Base-by-base conservation (phyloP, 2,888 invertebrate species). In the Spodoptera littoralis region DNA sequence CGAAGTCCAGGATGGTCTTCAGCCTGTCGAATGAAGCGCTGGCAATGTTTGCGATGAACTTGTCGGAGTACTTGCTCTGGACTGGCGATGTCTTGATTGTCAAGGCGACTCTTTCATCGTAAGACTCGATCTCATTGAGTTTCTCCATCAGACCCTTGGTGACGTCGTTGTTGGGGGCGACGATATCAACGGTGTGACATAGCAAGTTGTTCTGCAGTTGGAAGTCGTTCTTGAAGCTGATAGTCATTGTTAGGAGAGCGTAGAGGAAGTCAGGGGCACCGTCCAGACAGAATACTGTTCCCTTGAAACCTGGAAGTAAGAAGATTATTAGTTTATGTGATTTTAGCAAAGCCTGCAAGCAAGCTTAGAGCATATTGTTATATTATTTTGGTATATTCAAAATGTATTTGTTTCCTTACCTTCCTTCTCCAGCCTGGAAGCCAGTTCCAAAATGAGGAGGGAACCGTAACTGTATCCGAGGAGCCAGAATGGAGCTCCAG, bases 391-490 rank as follows among this genome's bases (percentile, higher is more conserved):
- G 30, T 2, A 1, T 30, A 22, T 22, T 22, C 12, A 43, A 46
- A 8, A 8, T 36, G 6, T 36, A 0, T 9, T 36, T 11, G 2
- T 5, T n/a, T 0, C 5, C 53, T 94, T 93, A 73, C 97, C 97
- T 80, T 95, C 92, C 8, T 90, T 91, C 88, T 98, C 98, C 44
- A 99, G 91, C 81, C 96, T 95, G 9, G 96, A 91, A 4, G 96
- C 97, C 65, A 99, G 91, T 86, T 98, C 97, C 60, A 98, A 89
- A 0, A 97, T 97, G 22, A 98, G 94, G 24, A 97, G 88, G 0
- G 97, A 95, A 49, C 99, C 99, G 84, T 96, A 99, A 12, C 99
- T 99, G 93, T 99, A 99, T 2, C 97, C 99, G 12, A 97, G 96
- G 1, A 99, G 86, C 64, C 96, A 96, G 91, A 97, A 98, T 0